Percentiles rank a stretch among this genome's conserved stretches.
Evolutionary conservation across 2,797 vertebrate species (phyloP).

Genomic region (Heteromormyrus szaboi): DNA sequence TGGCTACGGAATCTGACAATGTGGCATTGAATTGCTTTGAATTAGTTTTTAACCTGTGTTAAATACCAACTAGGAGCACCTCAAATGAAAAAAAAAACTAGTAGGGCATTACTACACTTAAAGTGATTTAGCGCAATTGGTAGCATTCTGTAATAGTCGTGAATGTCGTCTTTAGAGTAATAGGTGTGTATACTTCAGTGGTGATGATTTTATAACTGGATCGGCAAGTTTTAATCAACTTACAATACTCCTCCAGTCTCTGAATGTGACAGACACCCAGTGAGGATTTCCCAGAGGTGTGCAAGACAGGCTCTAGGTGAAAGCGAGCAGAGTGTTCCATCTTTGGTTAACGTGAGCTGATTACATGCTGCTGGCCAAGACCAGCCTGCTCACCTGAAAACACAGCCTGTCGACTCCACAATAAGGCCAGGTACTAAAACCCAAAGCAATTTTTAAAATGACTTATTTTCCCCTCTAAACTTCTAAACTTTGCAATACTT

Average conservation of each 20-base stretch:
- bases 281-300: background rate
- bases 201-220: background rate
- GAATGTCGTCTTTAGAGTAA: background rate
- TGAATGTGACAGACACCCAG: background rate
- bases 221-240: background rate
- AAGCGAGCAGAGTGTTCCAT: background rate
- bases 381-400: background rate
- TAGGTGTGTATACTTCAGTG: background rate
- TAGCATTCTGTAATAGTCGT: background rate
- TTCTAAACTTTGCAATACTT: background rate
- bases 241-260: background rate
- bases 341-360: background rate
- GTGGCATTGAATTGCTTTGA: background rate
- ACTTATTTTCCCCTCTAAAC: background rate
- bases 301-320: background rate
- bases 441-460: background rate
- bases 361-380: background rate
- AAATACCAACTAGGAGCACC: background rate
- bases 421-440: background rate
- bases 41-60: background rate
- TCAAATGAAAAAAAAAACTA: background rate
- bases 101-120: background rate
- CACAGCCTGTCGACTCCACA: background rate
- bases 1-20: background rate
- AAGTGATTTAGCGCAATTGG: background rate